These are phyloP conservation scores for Periparus ater DNA, from an alignment of 2,797 vertebrate genomes.

Conservation along the genomic window DNA sequence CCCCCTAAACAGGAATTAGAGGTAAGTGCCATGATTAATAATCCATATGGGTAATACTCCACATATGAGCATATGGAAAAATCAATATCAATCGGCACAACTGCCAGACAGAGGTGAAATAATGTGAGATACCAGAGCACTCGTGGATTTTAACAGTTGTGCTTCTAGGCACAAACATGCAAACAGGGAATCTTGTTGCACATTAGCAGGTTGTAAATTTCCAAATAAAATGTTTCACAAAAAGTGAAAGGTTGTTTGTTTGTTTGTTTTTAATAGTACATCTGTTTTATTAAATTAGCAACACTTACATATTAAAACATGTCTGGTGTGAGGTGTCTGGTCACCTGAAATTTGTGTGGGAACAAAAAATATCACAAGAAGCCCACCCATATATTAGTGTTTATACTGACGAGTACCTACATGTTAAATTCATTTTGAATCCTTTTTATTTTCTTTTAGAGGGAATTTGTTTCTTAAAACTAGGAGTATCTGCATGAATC, in stretches of 20 bases:
- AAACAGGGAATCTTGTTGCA: conserved; percentile 51
- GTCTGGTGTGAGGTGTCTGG: conserved; percentile 27
- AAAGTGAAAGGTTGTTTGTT: conserved; percentile 44
- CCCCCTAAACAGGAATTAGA: background rate
- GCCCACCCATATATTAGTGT: background rate
- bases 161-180: conserved; percentile 34
- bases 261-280: conserved; percentile 44
- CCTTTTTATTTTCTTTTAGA: background rate
- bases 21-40: conserved; percentile 13
- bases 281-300: conserved; percentile 61
- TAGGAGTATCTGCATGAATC: background rate
- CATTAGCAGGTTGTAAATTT: conserved; percentile 56
- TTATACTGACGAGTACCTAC: background rate
- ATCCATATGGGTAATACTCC: background rate
- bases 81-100: fast-evolving
- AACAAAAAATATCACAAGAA: background rate
- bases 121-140: background rate
- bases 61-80: conserved; percentile 16
- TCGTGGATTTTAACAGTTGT: background rate
- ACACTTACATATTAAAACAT: conserved; percentile 21
- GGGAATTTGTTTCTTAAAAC: background rate
- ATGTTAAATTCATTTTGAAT: background rate
- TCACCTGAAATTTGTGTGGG: conserved; percentile 18
- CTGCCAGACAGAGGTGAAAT: background rate
- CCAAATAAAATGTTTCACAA: conserved; percentile 38